A percentile compares a stretch with the other conserved stretches of the same genome.
These are phyloP conservation scores for Limulus polyphemus DNA, from an alignment of 2,888 invertebrate species.

Conservation along the genomic window DNA sequence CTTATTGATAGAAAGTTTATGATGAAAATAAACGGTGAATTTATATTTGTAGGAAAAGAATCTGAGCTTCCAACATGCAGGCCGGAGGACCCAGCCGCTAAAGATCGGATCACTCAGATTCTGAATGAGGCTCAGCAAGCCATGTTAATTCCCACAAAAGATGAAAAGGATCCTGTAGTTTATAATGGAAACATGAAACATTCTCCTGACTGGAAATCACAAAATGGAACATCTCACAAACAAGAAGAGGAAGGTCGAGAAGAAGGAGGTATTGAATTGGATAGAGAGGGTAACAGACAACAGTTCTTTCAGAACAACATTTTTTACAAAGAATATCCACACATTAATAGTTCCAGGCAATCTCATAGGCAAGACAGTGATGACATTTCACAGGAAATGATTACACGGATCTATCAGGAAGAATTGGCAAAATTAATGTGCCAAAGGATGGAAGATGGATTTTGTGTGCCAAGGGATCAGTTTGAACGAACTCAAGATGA, in stretches of 20 bases:
- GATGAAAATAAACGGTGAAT: no score
- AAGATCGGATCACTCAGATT: conserved; percentile 86
- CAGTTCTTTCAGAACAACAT: conserved; percentile 10
- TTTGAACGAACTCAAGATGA: conserved; percentile 56
- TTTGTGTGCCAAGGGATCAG: conserved; percentile 22
- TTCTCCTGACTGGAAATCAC: conserved; percentile 13
- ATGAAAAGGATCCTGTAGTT: not conserved
- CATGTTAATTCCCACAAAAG: conserved; percentile 43
- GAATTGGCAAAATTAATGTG: conserved; percentile 85
- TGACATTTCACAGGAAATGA: conserved; percentile 92
- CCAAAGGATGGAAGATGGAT: conserved; percentile 11
- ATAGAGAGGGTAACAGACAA: conserved; percentile 7
- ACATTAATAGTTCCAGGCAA: conserved; percentile 7
- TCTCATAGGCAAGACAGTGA: conserved; percentile 53
- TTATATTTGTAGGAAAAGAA: conserved; percentile 56
- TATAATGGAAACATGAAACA: not conserved
- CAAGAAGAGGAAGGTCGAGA: conserved; percentile 7
- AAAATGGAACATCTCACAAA: not conserved
- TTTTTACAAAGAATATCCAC: conserved; percentile 3
- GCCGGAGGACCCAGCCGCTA: conserved; percentile 55
- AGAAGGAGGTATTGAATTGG: conserved; percentile 3
- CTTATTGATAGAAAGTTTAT: no score
- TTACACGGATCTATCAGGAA: conserved; percentile 86
- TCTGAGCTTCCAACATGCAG: conserved; percentile 48
- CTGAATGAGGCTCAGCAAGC: conserved; percentile 82